These are phyloP conservation scores for Stictonetta naevosa DNA, from an alignment of 2,113 vertebrate species.

Conservation along the genomic window DNA sequence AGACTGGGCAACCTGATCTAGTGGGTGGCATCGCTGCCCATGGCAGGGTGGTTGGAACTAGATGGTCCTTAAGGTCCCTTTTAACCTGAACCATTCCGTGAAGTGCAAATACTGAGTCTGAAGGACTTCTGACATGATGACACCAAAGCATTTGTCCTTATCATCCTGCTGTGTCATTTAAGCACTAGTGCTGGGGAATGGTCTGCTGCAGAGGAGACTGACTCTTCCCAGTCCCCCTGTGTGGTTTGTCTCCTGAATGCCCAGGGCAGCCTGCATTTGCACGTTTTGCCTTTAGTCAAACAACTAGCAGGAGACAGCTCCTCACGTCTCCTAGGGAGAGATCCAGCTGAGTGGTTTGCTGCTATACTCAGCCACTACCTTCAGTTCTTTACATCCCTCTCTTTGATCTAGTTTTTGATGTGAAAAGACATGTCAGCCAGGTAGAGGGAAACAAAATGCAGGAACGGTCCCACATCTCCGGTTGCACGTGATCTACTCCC, in stretches of 20 bases:
- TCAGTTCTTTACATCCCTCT: not conserved
- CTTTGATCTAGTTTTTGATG: slow-evolving; percentile 14
- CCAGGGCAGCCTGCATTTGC: not conserved
- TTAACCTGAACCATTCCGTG: too few relatives aligned
- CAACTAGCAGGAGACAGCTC: not conserved
- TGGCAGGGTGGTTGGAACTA: too few relatives aligned
- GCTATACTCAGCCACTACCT: not conserved
- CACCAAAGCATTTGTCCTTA: not conserved
- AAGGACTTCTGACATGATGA: not conserved
- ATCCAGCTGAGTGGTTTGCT: not conserved
- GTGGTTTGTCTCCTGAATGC: not conserved
- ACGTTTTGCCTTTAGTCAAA: too few relatives aligned
- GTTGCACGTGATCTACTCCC: not conserved
- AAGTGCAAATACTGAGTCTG: not conserved
- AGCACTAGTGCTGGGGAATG: not conserved
- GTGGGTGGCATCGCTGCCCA: too few relatives aligned
- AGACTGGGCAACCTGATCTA: too few relatives aligned
- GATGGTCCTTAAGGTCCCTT: too few relatives aligned
- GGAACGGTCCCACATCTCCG: not conserved
- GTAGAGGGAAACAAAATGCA: not conserved
- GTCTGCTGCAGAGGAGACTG: not conserved
- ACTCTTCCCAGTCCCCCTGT: fast-evolving
- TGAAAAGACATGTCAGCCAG: slow-evolving; percentile 28
- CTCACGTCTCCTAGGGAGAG: not conserved
- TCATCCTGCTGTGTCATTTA: not conserved